Conservation (phyloP, 2,888 invertebrate genomes). For the Aphidius colemani region DNA sequence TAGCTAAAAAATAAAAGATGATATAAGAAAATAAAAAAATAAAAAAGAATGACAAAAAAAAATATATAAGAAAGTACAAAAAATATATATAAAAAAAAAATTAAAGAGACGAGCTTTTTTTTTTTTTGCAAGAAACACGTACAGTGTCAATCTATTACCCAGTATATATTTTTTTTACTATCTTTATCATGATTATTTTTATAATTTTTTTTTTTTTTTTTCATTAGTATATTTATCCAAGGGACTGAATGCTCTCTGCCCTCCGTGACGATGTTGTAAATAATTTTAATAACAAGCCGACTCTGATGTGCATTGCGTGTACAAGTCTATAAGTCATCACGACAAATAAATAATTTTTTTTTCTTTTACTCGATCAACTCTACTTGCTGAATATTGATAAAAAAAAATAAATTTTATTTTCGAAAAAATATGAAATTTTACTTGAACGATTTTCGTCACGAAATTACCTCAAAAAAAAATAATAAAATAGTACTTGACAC, state of each 20-base stretch:
- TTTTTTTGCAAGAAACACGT: slow-evolving; percentile 10
- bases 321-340: slow-evolving; percentile 12
- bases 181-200: background rate
- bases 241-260: background rate
- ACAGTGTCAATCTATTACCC: slow-evolving; percentile 10
- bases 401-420: background rate
- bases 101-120: slow-evolving; percentile 18
- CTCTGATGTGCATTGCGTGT: slow-evolving; percentile 2
- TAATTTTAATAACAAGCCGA: slow-evolving; percentile 17
- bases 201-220: background rate
- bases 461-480: slow-evolving; percentile 15
- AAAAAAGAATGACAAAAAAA: slow-evolving; percentile 4
- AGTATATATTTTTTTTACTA: background rate
- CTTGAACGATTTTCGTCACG: slow-evolving; percentile 16
- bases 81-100: slow-evolving; percentile 12
- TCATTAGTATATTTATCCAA: too few relatives aligned
- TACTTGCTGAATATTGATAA: background rate
- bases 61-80: background rate
- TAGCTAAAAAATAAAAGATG: slow-evolving; percentile 1
- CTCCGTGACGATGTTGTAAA: slow-evolving; percentile 11
- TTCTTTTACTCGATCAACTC: too few relatives aligned
- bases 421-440: background rate
- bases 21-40: too few relatives aligned
- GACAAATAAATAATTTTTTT: background rate
- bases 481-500: slow-evolving; percentile 19